A percentile compares a stretch with the other conserved stretches of the same genome.
phyloP scores from a whole-genome alignment of 2,113 vertebrate species.

The Cervus canadensis region DNA sequence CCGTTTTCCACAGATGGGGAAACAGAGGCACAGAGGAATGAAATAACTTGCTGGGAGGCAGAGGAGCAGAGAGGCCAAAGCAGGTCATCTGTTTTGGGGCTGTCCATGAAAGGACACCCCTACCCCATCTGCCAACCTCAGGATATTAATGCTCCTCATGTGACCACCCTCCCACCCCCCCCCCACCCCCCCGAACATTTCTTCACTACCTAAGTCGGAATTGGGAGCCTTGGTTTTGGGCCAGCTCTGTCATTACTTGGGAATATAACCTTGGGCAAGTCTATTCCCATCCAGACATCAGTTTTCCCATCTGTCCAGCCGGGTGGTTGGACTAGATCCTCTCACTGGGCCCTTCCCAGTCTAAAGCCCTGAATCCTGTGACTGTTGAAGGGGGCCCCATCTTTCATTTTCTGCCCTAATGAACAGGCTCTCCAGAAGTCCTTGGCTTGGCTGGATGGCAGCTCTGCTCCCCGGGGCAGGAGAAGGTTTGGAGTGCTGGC shows the following conservation, averaged over 20 bases:
- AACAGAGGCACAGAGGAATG: not conserved
- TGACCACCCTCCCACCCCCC: not conserved
- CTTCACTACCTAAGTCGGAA: not conserved
- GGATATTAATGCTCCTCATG: not conserved
- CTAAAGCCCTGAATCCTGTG: not conserved
- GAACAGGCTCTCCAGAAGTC: not conserved
- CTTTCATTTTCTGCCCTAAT: constrained; percentile 37
- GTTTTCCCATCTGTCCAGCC: not conserved
- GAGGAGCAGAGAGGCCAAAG: not conserved
- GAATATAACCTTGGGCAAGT: not conserved
- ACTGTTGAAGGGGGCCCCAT: not conserved
- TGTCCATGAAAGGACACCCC: not conserved
- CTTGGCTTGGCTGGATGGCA: not conserved
- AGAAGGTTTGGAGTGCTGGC: constrained; percentile 19
- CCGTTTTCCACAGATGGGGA: not conserved
- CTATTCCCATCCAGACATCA: not conserved
- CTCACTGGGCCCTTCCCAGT: not conserved
- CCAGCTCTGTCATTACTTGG: not conserved
- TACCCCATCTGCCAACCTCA: not conserved
- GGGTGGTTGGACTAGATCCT: not conserved
- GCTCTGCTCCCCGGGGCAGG: not conserved
- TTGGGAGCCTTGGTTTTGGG: not conserved
- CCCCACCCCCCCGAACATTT: not conserved
- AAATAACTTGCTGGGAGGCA: not conserved
- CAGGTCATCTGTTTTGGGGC: not conserved